Evolutionary conservation across 2,797 vertebrate species (phyloP).

Genomic region (Sandelia bainsii): DNA sequence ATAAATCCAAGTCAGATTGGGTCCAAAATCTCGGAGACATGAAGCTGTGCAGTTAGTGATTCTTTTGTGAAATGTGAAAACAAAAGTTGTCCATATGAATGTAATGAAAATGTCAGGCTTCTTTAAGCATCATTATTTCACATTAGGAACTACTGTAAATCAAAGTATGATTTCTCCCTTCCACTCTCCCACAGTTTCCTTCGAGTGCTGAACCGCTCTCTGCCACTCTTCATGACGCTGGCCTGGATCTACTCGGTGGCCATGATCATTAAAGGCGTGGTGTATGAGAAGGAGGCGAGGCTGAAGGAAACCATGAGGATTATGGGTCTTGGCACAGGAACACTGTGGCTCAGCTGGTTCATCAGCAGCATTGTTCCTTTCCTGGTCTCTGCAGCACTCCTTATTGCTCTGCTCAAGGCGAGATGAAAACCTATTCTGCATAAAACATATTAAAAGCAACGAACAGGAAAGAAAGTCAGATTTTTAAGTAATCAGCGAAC

Average conservation of each 20-base stretch:
- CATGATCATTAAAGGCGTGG: constrained; percentile 93
- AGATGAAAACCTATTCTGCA: constrained; percentile 8
- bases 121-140: not conserved
- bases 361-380: constrained; percentile 91
- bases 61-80: too few relatives aligned
- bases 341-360: constrained; percentile 94
- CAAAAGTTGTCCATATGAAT: not conserved
- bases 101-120: not conserved
- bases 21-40: too few relatives aligned
- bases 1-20: too few relatives aligned
- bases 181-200: constrained; percentile 85
- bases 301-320: constrained; percentile 94
- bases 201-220: constrained; percentile 88
- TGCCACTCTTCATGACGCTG: constrained; percentile 94
- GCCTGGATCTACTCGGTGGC: constrained; percentile 96
- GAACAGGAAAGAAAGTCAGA: not conserved
- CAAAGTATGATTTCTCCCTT: not conserved
- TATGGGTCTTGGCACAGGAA: constrained; percentile 89
- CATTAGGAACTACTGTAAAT: not conserved
- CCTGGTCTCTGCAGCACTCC: constrained; percentile 86
- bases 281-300: constrained; percentile 92
- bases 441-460: not conserved
- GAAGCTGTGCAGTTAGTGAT: too few relatives aligned
- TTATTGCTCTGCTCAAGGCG: constrained; percentile 91
- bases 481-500: not conserved